These are phyloP conservation scores for Opisthocomus hoazin DNA, from an alignment of 2,113 vertebrate genomes.

Conservation along the genomic window DNA sequence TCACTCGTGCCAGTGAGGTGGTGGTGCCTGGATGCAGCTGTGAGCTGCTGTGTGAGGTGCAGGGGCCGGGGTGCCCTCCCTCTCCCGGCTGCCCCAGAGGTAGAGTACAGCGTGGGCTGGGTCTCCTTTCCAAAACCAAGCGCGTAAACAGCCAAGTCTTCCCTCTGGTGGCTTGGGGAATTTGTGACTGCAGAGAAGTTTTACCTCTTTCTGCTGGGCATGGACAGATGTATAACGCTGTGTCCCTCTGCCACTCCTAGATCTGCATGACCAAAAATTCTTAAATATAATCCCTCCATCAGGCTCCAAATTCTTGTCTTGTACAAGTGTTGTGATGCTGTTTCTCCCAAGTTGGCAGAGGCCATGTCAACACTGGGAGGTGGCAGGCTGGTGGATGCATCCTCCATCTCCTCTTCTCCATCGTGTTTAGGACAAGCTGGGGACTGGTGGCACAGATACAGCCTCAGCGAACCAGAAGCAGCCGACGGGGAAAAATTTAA, in stretches of 20 bases:
- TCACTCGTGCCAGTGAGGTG: background rate
- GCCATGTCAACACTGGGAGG: background rate
- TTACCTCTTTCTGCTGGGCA: background rate
- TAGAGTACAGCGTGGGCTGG: background rate
- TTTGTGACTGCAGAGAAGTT: background rate
- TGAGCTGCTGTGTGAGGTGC: background rate
- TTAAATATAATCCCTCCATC: background rate
- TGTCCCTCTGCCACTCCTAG: background rate
- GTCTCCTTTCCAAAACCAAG: background rate
- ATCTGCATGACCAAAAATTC: background rate
- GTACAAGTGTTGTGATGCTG: rapidly evolving
- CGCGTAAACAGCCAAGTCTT: background rate
- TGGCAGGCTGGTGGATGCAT: rapidly evolving
- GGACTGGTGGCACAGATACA: background rate
- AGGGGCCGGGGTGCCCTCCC: background rate
- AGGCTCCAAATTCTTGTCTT: background rate
- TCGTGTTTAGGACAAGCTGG: background rate
- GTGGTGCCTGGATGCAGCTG: background rate
- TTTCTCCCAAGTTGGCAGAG: background rate
- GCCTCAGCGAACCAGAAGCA: background rate
- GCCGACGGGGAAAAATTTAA: rapidly evolving
- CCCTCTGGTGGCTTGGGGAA: background rate
- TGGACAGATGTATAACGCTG: too few species aligned
- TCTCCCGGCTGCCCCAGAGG: background rate
- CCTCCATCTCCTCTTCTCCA: background rate